Evolutionary conservation across 1,140 invertebrate species (phyloP).

Genomic region (Brachionus rubens): DNA sequence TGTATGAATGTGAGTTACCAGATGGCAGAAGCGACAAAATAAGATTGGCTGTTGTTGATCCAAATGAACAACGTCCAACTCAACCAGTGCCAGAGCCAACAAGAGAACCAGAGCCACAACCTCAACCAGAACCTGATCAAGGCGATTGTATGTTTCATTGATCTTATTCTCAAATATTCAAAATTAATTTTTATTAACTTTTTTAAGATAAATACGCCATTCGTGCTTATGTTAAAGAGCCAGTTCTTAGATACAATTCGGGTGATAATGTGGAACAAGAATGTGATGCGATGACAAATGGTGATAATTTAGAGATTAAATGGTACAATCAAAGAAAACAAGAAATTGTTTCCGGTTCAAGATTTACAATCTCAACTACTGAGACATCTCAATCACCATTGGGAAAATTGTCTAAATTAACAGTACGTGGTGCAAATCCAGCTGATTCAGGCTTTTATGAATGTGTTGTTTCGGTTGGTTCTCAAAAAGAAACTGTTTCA

Average conservation of each 20-base stretch:
- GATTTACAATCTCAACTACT: neutral
- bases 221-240: constrained; percentile 11
- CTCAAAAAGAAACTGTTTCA: neutral
- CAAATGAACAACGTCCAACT: neutral
- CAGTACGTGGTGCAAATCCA: neutral
- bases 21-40: constrained; percentile 4
- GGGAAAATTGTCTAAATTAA: constrained; percentile 16
- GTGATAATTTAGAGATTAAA: neutral
- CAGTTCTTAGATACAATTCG: neutral
- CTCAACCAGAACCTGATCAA: neutral
- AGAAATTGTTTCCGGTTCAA: neutral
- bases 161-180: neutral
- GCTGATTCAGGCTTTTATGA: constrained; percentile 23
- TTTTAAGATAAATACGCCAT: neutral
- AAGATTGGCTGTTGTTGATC: neutral
- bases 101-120: neutral
- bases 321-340: constrained; percentile 14
- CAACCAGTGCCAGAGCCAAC: no score
- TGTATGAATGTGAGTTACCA: constrained; percentile 16
- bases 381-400: constrained; percentile 4
- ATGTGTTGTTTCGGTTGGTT: constrained; percentile 1
- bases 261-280: constrained; percentile 5
- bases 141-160: neutral
- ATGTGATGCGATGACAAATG: constrained; percentile 34
- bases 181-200: neutral